These are phyloP conservation scores for Cryptocephalus moraei DNA, from an alignment of 2,888 invertebrate species.

Conservation along the genomic window DNA sequence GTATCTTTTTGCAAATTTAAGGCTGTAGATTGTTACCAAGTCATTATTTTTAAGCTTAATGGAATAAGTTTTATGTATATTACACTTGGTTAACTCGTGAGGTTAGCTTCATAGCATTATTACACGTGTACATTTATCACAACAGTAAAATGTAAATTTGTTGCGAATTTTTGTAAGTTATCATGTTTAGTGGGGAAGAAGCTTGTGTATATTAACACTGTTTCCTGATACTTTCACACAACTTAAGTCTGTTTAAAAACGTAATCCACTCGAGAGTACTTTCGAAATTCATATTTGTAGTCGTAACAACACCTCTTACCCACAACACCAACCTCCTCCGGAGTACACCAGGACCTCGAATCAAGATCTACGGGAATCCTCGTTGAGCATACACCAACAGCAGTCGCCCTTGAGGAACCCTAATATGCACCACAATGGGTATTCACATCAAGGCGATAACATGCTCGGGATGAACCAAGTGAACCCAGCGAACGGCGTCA, in stretches of 20 bases:
- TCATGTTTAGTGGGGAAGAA: too few species aligned
- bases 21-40: too few species aligned
- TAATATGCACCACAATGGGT: conserved; percentile 28
- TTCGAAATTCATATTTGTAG: conserved; percentile 12
- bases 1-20: too few species aligned
- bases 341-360: conserved; percentile 33
- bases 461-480: conserved; percentile 11
- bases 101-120: too few species aligned
- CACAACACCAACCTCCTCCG: conserved; percentile 11
- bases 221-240: background rate
- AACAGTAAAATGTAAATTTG: too few species aligned
- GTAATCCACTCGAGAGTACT: too few species aligned
- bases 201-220: too few species aligned
- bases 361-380: conserved; percentile 35
- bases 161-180: too few species aligned
- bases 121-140: too few species aligned
- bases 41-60: too few species aligned
- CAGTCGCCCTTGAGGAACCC: conserved; percentile 32
- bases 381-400: conserved; percentile 34
- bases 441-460: conserved; percentile 28
- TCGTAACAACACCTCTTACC: conserved; percentile 21
- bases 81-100: too few species aligned
- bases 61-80: too few species aligned
- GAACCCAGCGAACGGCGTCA: conserved; percentile 22
- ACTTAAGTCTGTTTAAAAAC: background rate